phyloP scores from a whole-genome alignment of 2,888 invertebrate genomes.

The Drosophila anomelani region DNA sequence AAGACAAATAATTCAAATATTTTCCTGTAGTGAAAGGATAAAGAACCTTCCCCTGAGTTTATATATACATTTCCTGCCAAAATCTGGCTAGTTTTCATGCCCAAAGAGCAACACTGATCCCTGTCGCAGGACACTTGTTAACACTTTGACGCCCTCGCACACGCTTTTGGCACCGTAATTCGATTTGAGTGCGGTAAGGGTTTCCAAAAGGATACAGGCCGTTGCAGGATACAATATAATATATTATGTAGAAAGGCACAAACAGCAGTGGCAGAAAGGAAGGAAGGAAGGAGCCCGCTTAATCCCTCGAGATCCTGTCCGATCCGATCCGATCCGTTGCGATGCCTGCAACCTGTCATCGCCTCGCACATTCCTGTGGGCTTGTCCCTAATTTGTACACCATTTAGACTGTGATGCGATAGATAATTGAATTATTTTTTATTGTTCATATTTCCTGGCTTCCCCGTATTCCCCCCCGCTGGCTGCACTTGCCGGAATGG shows the following conservation, averaged over 20 bases:
- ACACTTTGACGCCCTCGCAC: constrained; percentile 77
- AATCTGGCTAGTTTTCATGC: neutral
- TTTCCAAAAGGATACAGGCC: neutral
- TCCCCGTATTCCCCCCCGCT: constrained; percentile 51
- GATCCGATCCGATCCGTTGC: neutral
- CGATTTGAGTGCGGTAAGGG: constrained; percentile 55
- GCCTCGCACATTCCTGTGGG: constrained; percentile 71
- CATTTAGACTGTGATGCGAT: constrained; percentile 62
- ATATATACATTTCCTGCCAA: neutral
- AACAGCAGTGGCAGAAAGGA: constrained; percentile 13
- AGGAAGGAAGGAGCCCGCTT: constrained; percentile 56
- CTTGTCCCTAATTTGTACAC: constrained; percentile 72
- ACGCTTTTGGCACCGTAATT: constrained; percentile 69
- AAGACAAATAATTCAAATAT: neutral
- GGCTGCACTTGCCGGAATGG: constrained; percentile 34
- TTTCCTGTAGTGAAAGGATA: too few species aligned
- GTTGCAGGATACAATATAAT: neutral
- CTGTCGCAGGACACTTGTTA: constrained; percentile 80
- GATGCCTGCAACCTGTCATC: constrained; percentile 57
- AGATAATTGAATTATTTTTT: constrained; percentile 81
- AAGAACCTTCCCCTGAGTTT: neutral
- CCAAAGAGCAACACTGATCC: constrained; percentile 16
- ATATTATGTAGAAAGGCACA: neutral
- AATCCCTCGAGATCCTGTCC: constrained; percentile 53
- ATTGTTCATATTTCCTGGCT: constrained; percentile 56